Evolutionary conservation across 2,888 invertebrate species (phyloP), one percentile per base, ranked within the genome.

Genomic region (Epinotia bilunana): DNA sequence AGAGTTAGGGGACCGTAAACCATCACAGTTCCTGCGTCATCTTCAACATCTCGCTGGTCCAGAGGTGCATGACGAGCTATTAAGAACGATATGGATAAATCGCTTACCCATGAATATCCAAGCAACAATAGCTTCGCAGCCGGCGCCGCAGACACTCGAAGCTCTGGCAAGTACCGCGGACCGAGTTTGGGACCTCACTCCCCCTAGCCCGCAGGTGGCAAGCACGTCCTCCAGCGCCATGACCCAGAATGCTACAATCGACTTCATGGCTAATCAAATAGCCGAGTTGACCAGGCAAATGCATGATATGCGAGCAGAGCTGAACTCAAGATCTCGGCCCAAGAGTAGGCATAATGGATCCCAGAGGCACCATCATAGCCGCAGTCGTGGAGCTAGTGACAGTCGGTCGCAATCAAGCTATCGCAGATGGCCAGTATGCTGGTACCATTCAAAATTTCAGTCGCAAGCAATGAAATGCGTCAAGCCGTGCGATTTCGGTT

Each of bases 381-480:
- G 39, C 39, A 39, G 39, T 3, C 39, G 39, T 39, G 39, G 39
- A 5, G 3, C 39, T 2, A 39, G 9, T 39, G 2, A 7, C 1
- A 3, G 9, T 3, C 39, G 39, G 3, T 39, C 39, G 0, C 39
- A 39, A 3, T 39, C 39, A 2, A 39, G 39, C 39, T 39, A 39
- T 11, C 63, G 63, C 39, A 57, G 39, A 20, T 68, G 57, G 39
- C 68, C 68, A 1, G 43, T 68, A 5, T 68, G 68, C 12, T 68
- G 68, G 57, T 68, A 68, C 43, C 68, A 68, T 20, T 58, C 68
- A 7, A 68, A 68, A 43, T 68, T 68, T n/a, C 68, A 58, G 5
- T 39, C 57, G 16, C 39, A 43, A 20, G 57, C 68, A 13, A 68
- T 57, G 0, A 68, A 58, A 39, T 68, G 68, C 13, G 43, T 68